Evolutionary conservation across 2,888 invertebrate genomes (phyloP).

Genomic region (Crepidodera aurea): DNA sequence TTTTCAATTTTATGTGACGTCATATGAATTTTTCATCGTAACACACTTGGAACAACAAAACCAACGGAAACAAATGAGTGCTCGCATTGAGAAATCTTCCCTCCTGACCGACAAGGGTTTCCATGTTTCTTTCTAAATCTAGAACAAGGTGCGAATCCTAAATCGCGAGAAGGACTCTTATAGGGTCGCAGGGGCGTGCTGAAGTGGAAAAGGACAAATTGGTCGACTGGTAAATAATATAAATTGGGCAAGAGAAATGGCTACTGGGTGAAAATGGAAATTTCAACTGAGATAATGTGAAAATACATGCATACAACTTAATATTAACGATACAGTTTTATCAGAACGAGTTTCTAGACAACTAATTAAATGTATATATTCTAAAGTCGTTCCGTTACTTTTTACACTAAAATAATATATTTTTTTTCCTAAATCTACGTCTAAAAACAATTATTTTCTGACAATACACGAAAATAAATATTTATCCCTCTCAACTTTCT

Average conservation of each 20-base stretch:
- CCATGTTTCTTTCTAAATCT: constrained; percentile 23
- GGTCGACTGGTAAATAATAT: background rate
- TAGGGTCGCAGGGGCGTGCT: constrained; percentile 1
- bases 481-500: no score
- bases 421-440: no score
- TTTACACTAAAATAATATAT: no score
- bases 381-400: no score
- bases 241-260: background rate
- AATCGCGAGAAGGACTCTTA: constrained; percentile 14
- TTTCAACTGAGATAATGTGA: no score
- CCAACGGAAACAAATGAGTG: constrained; percentile 30
- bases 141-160: constrained; percentile 26
- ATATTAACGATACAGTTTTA: no score
- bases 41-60: constrained; percentile 17
- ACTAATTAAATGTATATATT: no score
- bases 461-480: no score
- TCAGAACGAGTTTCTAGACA: no score
- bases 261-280: no score
- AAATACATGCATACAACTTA: no score
- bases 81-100: constrained; percentile 21
- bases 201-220: background rate
- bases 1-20: constrained; percentile 14
- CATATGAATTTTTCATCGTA: constrained; percentile 31
- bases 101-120: constrained; percentile 26
- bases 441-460: no score